A percentile compares a stretch with the other conserved stretches of the same genome.
phyloP scores from a whole-genome alignment of 2,888 invertebrate species.

The Allolobophora icterica region DNA sequence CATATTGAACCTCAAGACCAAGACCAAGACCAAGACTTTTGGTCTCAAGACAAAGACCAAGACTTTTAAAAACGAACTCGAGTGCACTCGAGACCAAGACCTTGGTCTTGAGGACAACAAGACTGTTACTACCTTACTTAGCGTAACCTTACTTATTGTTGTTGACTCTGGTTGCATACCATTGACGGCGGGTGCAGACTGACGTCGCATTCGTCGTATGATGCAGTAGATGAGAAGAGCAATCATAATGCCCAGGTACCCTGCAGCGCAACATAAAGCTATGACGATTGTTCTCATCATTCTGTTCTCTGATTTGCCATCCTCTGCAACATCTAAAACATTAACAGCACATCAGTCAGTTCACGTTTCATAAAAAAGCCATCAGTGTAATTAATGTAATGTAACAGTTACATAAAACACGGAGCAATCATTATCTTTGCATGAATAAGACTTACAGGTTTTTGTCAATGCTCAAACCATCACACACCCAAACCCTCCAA shows the following conservation, averaged over 20 bases:
- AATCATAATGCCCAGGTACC: slow-evolving; percentile 32
- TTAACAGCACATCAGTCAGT: background rate
- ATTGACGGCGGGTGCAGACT: background rate
- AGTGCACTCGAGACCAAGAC: too few relatives aligned
- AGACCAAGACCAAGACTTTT: too few relatives aligned
- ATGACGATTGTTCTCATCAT: slow-evolving; percentile 32
- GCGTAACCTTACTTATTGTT: background rate
- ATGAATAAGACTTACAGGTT: too few relatives aligned
- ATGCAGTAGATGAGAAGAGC: slow-evolving; percentile 32
- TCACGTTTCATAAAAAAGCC: background rate
- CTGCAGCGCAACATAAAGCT: slow-evolving; percentile 26
- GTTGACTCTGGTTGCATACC: background rate
- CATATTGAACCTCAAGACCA: too few relatives aligned
- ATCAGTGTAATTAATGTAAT: too few relatives aligned
- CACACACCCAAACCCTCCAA: background rate
- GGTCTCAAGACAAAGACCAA: too few relatives aligned
- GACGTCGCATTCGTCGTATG: background rate
- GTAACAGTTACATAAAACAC: background rate
- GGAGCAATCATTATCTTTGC: too few relatives aligned
- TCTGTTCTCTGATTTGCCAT: background rate
- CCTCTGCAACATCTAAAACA: background rate
- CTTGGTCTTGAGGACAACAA: too few relatives aligned
- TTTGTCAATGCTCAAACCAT: background rate
- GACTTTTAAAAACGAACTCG: too few relatives aligned
- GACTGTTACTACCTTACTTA: too few relatives aligned